These are phyloP conservation scores for Phalacrocorax brasilianus DNA, from an alignment of 2,113 vertebrate genomes.

Conservation along the genomic window DNA sequence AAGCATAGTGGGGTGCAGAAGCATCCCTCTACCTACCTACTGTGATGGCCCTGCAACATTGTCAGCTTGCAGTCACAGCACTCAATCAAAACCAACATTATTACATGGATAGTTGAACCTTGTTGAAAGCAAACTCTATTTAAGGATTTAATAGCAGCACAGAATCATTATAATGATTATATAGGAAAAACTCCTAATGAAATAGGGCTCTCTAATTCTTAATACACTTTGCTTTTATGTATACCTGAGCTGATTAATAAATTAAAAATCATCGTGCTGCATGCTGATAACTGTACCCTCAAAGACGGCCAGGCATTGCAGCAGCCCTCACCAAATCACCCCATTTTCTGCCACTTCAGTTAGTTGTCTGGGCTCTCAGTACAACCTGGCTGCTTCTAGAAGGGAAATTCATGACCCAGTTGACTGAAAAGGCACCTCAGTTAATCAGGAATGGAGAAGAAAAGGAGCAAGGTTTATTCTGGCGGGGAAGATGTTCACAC, in stretches of 20 bases:
- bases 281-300: background rate
- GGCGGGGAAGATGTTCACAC: rapidly evolving
- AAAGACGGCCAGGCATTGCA: background rate
- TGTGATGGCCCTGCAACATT: background rate
- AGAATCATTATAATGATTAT: background rate
- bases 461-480: background rate
- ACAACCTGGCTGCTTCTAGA: background rate
- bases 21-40: background rate
- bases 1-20: background rate
- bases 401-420: background rate
- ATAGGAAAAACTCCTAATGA: background rate
- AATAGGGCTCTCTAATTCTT: background rate
- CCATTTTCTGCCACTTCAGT: background rate
- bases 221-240: background rate
- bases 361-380: background rate
- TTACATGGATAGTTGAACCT: background rate
- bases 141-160: background rate
- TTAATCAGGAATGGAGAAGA: background rate
- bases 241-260: background rate
- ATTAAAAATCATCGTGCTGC: background rate
- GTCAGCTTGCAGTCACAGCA: background rate
- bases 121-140: background rate
- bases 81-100: background rate
- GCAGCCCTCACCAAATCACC: background rate
- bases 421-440: background rate